Conservation (phyloP, 2,797 vertebrate genomes). For the Parauchenoglanis ngamensis region DNA sequence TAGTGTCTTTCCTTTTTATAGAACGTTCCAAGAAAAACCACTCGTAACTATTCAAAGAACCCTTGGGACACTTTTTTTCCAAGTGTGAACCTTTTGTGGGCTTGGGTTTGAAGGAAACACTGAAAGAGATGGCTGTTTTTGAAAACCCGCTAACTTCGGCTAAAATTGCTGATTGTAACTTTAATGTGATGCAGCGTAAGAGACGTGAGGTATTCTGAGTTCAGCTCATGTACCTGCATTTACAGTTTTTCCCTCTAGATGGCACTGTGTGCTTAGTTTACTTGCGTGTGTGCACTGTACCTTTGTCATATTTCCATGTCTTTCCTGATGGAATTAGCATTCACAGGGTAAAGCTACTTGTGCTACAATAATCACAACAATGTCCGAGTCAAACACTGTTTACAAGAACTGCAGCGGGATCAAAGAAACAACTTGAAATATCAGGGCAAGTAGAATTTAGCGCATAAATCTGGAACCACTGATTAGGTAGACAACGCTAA, state of each 20-base stretch:
- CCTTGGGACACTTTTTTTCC: background rate
- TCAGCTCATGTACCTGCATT: background rate
- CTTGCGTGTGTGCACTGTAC: background rate
- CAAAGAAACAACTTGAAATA: background rate
- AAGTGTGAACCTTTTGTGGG: background rate
- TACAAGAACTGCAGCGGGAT: background rate
- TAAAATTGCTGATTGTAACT: background rate
- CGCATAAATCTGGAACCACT: background rate
- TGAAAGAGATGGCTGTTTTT: background rate
- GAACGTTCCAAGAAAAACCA: background rate
- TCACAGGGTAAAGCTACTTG: background rate
- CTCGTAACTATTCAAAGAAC: background rate
- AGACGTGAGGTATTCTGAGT: background rate
- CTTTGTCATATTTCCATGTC: background rate
- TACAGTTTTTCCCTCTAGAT: constrained; percentile 61
- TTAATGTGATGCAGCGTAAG: background rate
- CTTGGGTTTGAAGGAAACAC: background rate
- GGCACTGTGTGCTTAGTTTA: constrained; percentile 39
- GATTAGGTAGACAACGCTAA: background rate
- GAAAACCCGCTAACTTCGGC: background rate
- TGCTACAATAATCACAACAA: background rate
- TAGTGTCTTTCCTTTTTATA: background rate
- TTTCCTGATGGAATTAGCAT: background rate
- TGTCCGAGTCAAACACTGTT: background rate
- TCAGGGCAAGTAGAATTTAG: background rate